These are phyloP conservation scores for Drosophila siamana DNA, from an alignment of 2,888 invertebrate genomes.

Conservation along the genomic window DNA sequence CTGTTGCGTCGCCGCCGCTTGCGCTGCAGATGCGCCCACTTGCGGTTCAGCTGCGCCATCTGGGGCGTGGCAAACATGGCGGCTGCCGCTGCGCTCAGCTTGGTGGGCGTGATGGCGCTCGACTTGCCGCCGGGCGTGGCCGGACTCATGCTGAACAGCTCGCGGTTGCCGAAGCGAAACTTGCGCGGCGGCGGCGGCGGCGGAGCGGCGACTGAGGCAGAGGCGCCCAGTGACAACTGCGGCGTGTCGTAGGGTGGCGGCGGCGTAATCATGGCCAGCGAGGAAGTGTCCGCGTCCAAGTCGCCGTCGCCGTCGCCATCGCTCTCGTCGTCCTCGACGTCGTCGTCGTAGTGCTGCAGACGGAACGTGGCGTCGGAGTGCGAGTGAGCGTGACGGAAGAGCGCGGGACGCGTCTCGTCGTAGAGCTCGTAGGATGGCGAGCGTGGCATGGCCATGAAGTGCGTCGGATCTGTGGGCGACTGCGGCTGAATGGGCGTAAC, in stretches of 20 bases:
- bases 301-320: constrained; percentile 18
- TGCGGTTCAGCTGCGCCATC: constrained; percentile 84
- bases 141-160: constrained; percentile 81
- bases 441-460: constrained; percentile 44
- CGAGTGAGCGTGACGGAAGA: constrained; percentile 52
- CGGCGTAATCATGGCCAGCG: constrained; percentile 83
- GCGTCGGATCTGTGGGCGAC: constrained; percentile 71
- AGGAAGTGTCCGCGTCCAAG: constrained; percentile 73
- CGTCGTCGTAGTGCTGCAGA: constrained; percentile 38
- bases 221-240: constrained; percentile 35
- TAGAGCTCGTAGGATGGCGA: constrained; percentile 71
- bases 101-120: constrained; percentile 81
- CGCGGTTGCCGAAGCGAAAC: constrained; percentile 82
- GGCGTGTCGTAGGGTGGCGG: constrained; percentile 83
- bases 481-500: constrained; percentile 77
- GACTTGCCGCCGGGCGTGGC: constrained; percentile 68
- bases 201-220: constrained; percentile 27
- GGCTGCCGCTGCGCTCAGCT: constrained; percentile 83
- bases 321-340: constrained; percentile 49
- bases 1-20: constrained; percentile 83
- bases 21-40: constrained; percentile 84
- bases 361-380: constrained; percentile 56
- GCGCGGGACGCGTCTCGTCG: constrained; percentile 42
- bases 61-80: constrained; percentile 84
- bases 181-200: constrained; percentile 75